Percentiles rank a stretch among this genome's conserved stretches.
Conservation (phyloP, 2,888 invertebrate genomes). For the Oxystoma pomonae region DNA sequence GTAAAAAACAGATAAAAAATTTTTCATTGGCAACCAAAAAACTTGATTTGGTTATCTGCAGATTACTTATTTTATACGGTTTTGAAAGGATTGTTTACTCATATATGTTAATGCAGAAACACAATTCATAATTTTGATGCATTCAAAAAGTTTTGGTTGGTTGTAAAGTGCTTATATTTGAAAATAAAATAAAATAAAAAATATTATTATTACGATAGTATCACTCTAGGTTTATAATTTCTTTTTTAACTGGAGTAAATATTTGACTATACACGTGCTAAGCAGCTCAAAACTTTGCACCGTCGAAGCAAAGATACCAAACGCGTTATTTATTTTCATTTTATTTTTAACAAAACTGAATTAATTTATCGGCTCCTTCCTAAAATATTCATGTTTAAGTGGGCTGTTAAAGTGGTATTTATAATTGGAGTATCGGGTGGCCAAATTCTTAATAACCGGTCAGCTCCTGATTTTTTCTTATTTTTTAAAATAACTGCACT, state of each 20-base stretch:
- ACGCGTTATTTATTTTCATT: neutral
- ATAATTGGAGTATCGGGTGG: constrained; percentile 13
- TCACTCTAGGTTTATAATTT: neutral
- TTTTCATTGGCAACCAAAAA: no score
- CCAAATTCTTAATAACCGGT: neutral
- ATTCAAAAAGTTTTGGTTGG: no score
- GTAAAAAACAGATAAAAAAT: no score
- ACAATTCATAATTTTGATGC: no score
- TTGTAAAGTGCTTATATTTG: no score
- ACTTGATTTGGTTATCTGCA: no score
- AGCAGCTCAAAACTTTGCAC: constrained; percentile 29
- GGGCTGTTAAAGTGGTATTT: constrained; percentile 22
- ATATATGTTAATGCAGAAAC: no score
- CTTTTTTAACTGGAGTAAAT: neutral
- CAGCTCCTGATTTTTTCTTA: neutral
- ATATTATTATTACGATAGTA: no score
- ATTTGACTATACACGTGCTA: constrained; percentile 35
- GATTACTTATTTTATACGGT: no score
- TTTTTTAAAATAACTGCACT: neutral
- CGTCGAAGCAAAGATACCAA: neutral
- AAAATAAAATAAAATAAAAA: no score
- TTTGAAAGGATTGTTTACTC: no score
- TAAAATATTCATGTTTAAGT: constrained; percentile 25
- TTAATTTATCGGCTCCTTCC: constrained; percentile 24
- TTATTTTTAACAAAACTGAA: constrained; percentile 17